phyloP scores from a whole-genome alignment of 2,888 invertebrate species.

The Rhodophaea formosa region DNA sequence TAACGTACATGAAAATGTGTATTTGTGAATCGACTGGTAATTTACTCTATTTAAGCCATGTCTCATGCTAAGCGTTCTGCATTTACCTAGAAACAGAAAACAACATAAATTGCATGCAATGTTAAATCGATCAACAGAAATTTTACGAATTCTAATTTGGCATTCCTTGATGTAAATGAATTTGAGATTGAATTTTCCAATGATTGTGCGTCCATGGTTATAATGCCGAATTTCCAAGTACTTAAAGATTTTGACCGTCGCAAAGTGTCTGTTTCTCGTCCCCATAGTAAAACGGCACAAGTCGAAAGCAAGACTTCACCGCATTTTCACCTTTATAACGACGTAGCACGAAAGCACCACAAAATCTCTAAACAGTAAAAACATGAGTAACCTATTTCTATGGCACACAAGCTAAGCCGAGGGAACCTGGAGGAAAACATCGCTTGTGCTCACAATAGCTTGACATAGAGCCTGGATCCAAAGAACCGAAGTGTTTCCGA shows the following conservation, averaged over 20 bases:
- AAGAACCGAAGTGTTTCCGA: conserved; percentile 43
- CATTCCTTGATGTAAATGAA: conserved; percentile 14
- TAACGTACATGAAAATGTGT: conserved; percentile 72
- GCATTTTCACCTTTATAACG: conserved; percentile 34
- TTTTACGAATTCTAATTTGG: conserved; percentile 13
- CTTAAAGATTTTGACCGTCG: conserved; percentile 8
- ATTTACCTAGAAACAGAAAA: conserved; percentile 66
- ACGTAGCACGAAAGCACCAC: conserved; percentile 52
- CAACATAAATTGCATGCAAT: conserved; percentile 52
- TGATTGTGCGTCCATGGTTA: conserved; percentile 10
- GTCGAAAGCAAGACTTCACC: conserved; percentile 28
- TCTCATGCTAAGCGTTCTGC: conserved; percentile 68
- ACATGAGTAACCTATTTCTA: conserved; percentile 45
- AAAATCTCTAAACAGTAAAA: conserved; percentile 46
- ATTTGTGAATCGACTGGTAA: conserved; percentile 58
- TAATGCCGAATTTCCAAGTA: conserved; percentile 1
- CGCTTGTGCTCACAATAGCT: conserved; percentile 61
- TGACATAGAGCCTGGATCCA: conserved; percentile 64
- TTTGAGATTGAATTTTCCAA: conserved; percentile 22
- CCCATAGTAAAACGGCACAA: conserved; percentile 25
- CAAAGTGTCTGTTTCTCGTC: conserved; percentile 17
- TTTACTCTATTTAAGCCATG: conserved; percentile 68
- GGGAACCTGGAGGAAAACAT: conserved; percentile 55
- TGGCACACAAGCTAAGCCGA: conserved; percentile 70
- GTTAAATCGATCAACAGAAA: conserved; percentile 27